A percentile compares a stretch with the other conserved stretches of the same genome.
Conservation (phyloP, 1,140 invertebrate species). For the Philotrypesis tridentata region DNA sequence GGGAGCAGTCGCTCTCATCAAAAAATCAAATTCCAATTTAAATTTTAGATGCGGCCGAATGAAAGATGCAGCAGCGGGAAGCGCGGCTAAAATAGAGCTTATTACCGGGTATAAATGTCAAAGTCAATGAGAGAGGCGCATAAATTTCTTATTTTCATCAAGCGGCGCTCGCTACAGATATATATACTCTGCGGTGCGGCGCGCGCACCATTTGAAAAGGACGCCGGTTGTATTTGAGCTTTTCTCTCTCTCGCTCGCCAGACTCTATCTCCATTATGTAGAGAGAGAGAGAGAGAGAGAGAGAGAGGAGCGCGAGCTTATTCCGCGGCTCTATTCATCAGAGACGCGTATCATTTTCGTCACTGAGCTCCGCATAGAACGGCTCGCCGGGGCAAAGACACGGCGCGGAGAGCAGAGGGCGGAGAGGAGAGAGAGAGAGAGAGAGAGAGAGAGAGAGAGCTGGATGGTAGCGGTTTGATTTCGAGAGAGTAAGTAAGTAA, state of each 20-base stretch:
- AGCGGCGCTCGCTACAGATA: neutral
- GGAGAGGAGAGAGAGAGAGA: no score
- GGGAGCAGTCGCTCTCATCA: neutral
- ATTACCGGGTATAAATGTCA: neutral
- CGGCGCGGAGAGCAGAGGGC: no score
- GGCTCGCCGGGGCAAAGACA: constrained; percentile 12
- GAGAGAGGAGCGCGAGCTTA: neutral
- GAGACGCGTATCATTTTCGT: constrained; percentile 34
- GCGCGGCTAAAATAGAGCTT: neutral
- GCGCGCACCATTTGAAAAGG: neutral
- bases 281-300: no score
- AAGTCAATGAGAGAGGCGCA: neutral
- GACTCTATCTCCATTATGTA: neutral
- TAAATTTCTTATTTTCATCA: constrained; percentile 1
- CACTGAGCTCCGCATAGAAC: constrained; percentile 18
- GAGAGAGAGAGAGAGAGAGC: no score
- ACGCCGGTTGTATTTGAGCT: neutral
- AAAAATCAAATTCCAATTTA: constrained; percentile 10
- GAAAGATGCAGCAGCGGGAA: neutral
- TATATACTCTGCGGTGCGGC: no score
- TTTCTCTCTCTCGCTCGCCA: neutral
- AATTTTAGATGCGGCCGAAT: neutral
- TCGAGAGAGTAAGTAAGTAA: constrained; percentile 47
- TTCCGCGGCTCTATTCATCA: constrained; percentile 15
- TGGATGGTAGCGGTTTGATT: constrained; percentile 27